Conservation (phyloP, 2,113 vertebrate genomes). For the Regulus satrapa region DNA sequence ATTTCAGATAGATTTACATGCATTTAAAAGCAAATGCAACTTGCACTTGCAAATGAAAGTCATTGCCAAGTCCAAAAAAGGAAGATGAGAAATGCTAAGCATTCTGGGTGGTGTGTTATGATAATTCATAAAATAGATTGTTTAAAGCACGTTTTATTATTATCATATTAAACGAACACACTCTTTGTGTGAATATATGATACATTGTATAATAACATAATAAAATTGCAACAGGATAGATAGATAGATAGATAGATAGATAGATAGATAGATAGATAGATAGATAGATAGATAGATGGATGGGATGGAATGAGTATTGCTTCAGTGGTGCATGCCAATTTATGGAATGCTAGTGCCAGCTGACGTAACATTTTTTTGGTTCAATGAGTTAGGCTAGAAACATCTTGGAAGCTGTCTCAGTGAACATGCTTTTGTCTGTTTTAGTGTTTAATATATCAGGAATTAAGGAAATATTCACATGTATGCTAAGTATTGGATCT, state of each 20-base stretch:
- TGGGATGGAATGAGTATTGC: background rate
- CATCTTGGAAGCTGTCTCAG: background rate
- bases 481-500: background rate
- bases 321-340: background rate
- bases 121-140: background rate
- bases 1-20: background rate
- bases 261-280: no score
- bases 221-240: background rate
- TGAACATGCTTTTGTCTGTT: background rate
- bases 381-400: background rate
- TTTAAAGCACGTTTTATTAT: background rate
- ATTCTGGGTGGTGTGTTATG: background rate
- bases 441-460: background rate
- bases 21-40: background rate
- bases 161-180: background rate
- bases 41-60: background rate
- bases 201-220: background rate
- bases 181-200: background rate
- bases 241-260: no score
- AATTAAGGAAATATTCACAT: background rate
- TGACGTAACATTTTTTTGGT: conserved; percentile 41
- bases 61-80: background rate
- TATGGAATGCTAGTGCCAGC: background rate
- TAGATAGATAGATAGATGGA: no score
- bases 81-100: background rate